Conservation (phyloP, 2,797 vertebrate species). For the Setipinna tenuifilis region DNA sequence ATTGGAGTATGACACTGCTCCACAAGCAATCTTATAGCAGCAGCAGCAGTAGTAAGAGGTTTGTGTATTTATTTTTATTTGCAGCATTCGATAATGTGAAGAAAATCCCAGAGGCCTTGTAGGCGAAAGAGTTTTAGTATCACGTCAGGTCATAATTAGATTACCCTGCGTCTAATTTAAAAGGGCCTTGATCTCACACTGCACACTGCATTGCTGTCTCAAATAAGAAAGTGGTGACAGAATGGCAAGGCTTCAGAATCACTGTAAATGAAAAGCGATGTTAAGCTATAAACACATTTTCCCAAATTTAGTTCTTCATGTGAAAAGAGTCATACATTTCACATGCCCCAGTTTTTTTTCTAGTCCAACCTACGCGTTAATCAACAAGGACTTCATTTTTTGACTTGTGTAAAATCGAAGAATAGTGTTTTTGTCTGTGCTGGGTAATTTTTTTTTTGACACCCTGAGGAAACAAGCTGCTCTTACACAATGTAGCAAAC, state of each 20-base stretch:
- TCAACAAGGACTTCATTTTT: not conserved
- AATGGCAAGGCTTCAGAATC: not conserved
- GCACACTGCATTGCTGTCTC: not conserved
- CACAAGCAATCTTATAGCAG: not conserved
- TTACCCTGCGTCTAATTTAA: not conserved
- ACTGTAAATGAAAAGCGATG: not conserved
- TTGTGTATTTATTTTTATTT: not conserved
- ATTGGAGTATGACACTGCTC: no score
- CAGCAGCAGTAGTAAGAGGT: not conserved
- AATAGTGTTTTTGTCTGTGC: not conserved
- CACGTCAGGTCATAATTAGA: not conserved
- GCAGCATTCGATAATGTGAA: not conserved
- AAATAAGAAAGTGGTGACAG: slow-evolving; percentile 3
- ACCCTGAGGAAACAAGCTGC: not conserved
- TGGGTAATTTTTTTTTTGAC: not conserved
- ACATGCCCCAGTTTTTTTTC: not conserved
- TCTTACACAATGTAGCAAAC: not conserved
- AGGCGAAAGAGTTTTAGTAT: not conserved
- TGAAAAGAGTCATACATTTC: not conserved
- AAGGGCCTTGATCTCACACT: not conserved
- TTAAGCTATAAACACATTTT: not conserved
- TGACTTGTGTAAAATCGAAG: not conserved
- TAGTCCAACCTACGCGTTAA: not conserved
- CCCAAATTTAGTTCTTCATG: not conserved
- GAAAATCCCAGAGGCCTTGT: not conserved